Base-by-base conservation (phyloP, 2,113 vertebrate species). In the Acanthisitta chloris region DNA sequence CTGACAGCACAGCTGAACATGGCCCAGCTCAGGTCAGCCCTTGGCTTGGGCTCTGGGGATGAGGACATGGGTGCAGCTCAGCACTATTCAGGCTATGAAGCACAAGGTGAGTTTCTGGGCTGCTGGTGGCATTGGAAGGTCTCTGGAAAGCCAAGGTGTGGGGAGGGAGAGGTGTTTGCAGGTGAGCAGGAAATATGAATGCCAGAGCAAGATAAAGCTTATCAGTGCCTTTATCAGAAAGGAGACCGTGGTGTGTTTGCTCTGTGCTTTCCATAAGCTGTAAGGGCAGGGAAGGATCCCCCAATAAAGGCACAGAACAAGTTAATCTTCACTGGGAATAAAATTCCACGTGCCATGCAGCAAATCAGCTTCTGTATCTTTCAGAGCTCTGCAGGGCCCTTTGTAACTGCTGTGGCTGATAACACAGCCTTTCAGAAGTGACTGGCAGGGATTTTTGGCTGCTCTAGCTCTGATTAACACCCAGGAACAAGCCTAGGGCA, bases 1-100 rank as follows among this genome's bases (percentile, higher is more conserved):
- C 96, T 99, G 90, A 99, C 99, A 0, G 99, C 99, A 0, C 98
- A 98, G 65, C 94, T 98, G 97, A 99, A 99, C 28, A 69, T 99
- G 71, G 98, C 98, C 2, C 99, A 99, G 97, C 97, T 99, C 89
- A 98, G 98, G 98, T 95, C 99, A 28, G 96, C 95, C 2, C 96
- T 99, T 1, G 98, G 99, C 17, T 76, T 98, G 90, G 97, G 97
- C 20, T 81, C 88, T 0, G 83, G 87, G 1, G 83, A 97, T 0
- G 96, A 96, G 3, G 98, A 98, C 2, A 28, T 88, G 0, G 98
- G 98, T 73, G 95, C 98, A 19, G 98, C 98, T 54, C 97, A 94
- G 0, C 98, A 97, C 80, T 98, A 94, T 19, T 97, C 99, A 1
- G 98, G 99, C 92, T 99, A 99, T 4, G 99, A 99, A 97, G 98